Base-by-base conservation (phyloP, 23 tunicate genomes). In the Corella eumyota region DNA sequence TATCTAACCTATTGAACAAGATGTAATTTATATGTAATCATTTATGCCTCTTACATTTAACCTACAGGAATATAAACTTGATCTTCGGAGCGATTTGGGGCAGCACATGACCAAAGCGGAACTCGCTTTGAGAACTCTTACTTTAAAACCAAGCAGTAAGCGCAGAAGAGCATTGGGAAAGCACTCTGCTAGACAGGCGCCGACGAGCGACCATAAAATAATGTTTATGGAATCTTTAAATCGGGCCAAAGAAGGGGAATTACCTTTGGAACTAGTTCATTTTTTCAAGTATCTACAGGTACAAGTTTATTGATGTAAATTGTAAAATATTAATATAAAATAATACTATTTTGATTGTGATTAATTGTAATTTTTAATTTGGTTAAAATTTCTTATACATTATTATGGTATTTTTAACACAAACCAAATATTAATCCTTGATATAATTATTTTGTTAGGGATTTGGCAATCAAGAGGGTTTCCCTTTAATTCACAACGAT, bases 71-170 rank as follows among this genome's bases (percentile, higher is more conserved):
- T 82, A 82, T 55, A 82, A 82, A 65, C 75, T 82, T 30, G 72
- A 67, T 17, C 19, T 82, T 2, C 61, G 79, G 34, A 82, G 92
- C 69, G 92, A 82, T 45, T 64, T 82, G 36, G 76, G 68, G 17
- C 75, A 68, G 36, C 79, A 82, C 54, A 58, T 64, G 53, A 82
- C 54, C 48, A 82, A 68, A 59, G 92, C 92, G 2, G 92, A 82
- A 40, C 75, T 82, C 30, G 92, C 92, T 15, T 57, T 82, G 13
- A 53, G 75, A 45, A 74, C 81, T 23, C 71, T 82, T 2, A 82
- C 92, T 5, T 58, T 82, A 30, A 82, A 82, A 40, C 92, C 92
- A 31, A 82, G 92, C 68, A 82, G 92, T 50, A 82, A 82, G 28
- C 73, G 92, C 4, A 51, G 92, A 54, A 50, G 73, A 52, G 81